Base-by-base conservation (phyloP, 2,113 vertebrate genomes). In the Benitochromis conjunctus region DNA sequence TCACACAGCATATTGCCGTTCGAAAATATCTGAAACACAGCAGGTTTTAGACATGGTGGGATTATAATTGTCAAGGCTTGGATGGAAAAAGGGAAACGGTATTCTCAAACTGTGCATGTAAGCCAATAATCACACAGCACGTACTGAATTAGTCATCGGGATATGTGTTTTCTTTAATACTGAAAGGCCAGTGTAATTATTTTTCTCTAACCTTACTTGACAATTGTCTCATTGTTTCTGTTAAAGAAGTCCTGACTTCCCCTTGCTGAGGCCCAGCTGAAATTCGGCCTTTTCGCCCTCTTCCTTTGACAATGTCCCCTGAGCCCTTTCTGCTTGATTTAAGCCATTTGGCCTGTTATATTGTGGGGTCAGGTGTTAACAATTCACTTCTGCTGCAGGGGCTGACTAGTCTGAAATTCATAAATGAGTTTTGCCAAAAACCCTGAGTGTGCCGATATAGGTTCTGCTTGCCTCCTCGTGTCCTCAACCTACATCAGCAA, bases 341-440 rank as follows among this genome's bases (percentile, higher is more conserved):
- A 91, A 95, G 94, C 90, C 92, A 89, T 89, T 95, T 94, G 93
- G 86, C 74, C 85, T 88, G 78, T 93, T 94, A 89, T 91, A 92
- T 91, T 87, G 91, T 83, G 85, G 91, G 95, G 95, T 96, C 94
- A 95, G 92, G 91, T 94, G 95, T 95, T 96, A 95, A 95, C 94
- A 94, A 92, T 94, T 93, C 91, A 77, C 62, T 92, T 84, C 91
- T 90, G 84, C 88, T 89, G 88, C 79, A 86, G 85, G 78, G 84
- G 92, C 92, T 94, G 92, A 94, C 86, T 87, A 86, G 86, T 84
- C 87, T 93, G 89, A 94, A 95, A 94, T 93, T 91, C 88, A 92
- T 92, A 93, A 95, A 94, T 94, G 92, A 91, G 90, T 94, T 94
- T 94, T 91, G 48, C 66, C 74, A 46, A 85, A 93, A 93, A 11